A percentile compares a stretch with the other conserved stretches of the same genome.
phyloP scores from a whole-genome alignment of 2,888 invertebrate genomes.

The Meliscaeva auricollis region DNA sequence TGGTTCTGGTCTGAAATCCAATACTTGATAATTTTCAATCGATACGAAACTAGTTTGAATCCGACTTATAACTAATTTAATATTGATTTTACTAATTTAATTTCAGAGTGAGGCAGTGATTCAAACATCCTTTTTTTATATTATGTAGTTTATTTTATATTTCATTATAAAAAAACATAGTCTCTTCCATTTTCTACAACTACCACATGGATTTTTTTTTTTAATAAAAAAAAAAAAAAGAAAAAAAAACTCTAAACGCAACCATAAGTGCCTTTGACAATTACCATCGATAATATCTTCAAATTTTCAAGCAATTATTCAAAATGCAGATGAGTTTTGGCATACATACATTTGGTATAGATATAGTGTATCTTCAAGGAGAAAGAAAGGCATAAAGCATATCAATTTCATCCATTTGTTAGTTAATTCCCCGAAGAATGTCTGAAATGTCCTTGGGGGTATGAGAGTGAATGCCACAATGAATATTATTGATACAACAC shows the following conservation, averaged over 20 bases:
- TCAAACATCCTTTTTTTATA: too few species aligned
- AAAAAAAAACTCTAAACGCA: slow-evolving; percentile 23
- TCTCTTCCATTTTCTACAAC: too few species aligned
- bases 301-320: slow-evolving; percentile 58
- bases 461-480: slow-evolving; percentile 40
- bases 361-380: background rate
- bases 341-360: background rate
- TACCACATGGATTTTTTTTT: too few species aligned
- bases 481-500: slow-evolving; percentile 65
- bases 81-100: too few species aligned
- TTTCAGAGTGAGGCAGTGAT: too few species aligned
- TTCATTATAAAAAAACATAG: too few species aligned
- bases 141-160: too few species aligned
- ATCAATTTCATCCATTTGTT: slow-evolving; percentile 74
- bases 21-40: too few species aligned
- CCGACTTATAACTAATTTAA: too few species aligned
- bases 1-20: too few species aligned
- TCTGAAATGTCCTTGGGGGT: slow-evolving; percentile 48
- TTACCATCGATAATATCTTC: slow-evolving; percentile 50
- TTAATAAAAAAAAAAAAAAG: too few species aligned
- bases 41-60: too few species aligned
- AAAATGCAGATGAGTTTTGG: slow-evolving; percentile 33
- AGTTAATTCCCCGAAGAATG: slow-evolving; percentile 75
- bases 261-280: slow-evolving; percentile 59
- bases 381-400: slow-evolving; percentile 59